phyloP scores from a whole-genome alignment of 1,140 invertebrate species.

The Zaprionus lachaisei region DNA sequence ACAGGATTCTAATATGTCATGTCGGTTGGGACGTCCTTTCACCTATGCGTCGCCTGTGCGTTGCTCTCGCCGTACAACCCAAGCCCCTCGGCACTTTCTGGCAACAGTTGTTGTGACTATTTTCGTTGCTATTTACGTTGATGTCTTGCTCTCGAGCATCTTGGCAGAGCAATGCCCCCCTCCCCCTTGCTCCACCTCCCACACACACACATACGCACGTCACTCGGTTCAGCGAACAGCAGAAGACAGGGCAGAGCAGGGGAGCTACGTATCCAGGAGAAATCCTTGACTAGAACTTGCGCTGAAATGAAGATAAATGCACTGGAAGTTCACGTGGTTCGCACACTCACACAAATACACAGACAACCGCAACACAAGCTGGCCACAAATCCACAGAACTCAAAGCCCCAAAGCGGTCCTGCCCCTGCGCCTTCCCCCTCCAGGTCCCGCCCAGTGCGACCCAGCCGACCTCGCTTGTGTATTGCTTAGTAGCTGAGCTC shows the following conservation, averaged over 20 bases:
- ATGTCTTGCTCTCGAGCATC: constrained; percentile 66
- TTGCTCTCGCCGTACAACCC: constrained; percentile 4
- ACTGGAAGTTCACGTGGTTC: constrained; percentile 76
- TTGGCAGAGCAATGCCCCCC: constrained; percentile 23
- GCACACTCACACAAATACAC: background rate
- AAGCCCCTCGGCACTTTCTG: constrained; percentile 32
- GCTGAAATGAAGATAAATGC: constrained; percentile 80
- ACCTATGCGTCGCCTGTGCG: constrained; percentile 46
- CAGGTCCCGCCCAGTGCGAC: constrained; percentile 15
- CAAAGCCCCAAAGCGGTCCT: constrained; percentile 30
- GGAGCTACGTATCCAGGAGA: background rate
- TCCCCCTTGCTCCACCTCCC: background rate
- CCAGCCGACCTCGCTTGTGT: constrained; percentile 35
- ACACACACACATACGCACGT: constrained; percentile 30
- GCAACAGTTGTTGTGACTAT: constrained; percentile 65
- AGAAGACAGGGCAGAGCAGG: background rate
- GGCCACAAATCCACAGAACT: constrained; percentile 56
- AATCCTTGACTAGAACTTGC: constrained; percentile 52
- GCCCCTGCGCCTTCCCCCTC: background rate
- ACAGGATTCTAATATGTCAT: constrained; percentile 82
- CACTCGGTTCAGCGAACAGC: constrained; percentile 52
- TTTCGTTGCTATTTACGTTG: constrained; percentile 58
- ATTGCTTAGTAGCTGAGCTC: constrained; percentile 76
- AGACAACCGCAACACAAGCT: constrained; percentile 68
- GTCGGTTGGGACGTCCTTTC: constrained; percentile 77